Percentiles rank a stretch among this genome's conserved stretches.
Conservation (phyloP, 2,888 invertebrate genomes). For the Metellina segmentata region DNA sequence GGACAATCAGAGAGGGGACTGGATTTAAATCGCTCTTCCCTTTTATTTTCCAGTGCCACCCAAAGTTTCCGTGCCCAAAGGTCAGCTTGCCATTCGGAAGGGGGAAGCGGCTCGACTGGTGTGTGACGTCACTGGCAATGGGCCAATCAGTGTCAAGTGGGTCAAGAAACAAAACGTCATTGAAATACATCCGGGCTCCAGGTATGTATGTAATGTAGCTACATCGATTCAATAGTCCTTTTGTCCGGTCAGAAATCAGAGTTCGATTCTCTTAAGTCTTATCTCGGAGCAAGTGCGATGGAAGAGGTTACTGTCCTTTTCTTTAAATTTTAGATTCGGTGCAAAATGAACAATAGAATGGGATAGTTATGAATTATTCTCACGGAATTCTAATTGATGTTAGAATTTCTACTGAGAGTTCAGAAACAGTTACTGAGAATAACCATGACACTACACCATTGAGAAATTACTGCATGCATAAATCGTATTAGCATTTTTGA, state of each 20-base stretch:
- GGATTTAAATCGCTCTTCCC: neutral
- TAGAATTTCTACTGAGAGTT: too few relatives aligned
- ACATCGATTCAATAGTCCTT: conserved; percentile 32
- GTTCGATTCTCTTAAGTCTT: neutral
- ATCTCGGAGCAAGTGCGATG: neutral
- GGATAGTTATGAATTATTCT: too few relatives aligned
- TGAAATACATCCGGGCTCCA: conserved; percentile 74
- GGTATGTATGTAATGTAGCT: conserved; percentile 42
- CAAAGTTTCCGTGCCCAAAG: conserved; percentile 64
- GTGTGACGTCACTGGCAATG: conserved; percentile 73
- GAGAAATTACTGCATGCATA: too few relatives aligned
- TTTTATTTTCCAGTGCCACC: conserved; percentile 66
- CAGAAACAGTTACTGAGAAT: too few relatives aligned
- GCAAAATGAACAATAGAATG: too few relatives aligned
- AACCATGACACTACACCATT: too few relatives aligned
- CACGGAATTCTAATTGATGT: too few relatives aligned
- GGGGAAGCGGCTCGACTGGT: conserved; percentile 70
- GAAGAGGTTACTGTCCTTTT: too few relatives aligned
- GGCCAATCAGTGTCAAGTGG: conserved; percentile 74
- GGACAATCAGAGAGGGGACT: neutral
- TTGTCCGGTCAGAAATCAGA: neutral
- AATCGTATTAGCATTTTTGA: too few relatives aligned
- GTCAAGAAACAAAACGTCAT: conserved; percentile 71
- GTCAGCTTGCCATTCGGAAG: conserved; percentile 69
- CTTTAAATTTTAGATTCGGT: too few relatives aligned